Base-by-base conservation (phyloP, 2,797 vertebrate genomes). In the Peromyscus attwateri region DNA sequence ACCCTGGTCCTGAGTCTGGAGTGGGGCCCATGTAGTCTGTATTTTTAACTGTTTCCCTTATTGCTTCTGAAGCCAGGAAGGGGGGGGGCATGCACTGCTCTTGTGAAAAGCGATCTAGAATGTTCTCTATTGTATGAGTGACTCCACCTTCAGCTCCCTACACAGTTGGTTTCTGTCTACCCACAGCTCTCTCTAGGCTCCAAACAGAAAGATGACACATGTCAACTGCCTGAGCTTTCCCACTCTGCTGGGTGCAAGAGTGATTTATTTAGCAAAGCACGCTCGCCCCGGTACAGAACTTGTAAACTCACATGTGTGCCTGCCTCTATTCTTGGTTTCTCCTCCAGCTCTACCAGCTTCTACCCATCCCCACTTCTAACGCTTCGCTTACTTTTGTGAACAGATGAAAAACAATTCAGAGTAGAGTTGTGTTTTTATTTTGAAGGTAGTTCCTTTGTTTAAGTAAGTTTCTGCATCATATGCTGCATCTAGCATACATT, bases 321-420 rank as follows among this genome's bases (percentile, higher is more conserved):
- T 55, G 79, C 64, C 84, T 49, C 66, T 68, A 40, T 31, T 80
- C 75, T 17, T 34, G 4, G 31, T 19, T 84, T 80, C 71, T 73
- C 81, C 87, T 1, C 2, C 46, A 62, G 2, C 60, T n/a, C n/a
- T 17, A 3, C 76, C n/a, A 6, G 21, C 76, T 75, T 46, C 46
- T 40, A 29, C 46, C 71, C 82, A 34, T 89, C 94, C 71, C 34
- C 92, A 60, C 93, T 66, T 60, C 94, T 93, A 89, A 90, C n/a
- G 31, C 73, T 79, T 91, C 23, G 23, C 84, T 92, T 93, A 70
- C 75, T 96, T 90, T 94, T 93, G 95, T 71, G 29, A 83, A 89
- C 77, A 91, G 90, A 84, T 91, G 73, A 89, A 43, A 92, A 92
- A 16, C 80, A 84, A 70, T 92, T 76, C 17, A 70, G 71, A 79